A percentile compares a stretch with the other conserved stretches of the same genome.
Evolutionary conservation across 2,797 vertebrate species (phyloP).

Genomic region (Pangasius sanitwongsei): DNA sequence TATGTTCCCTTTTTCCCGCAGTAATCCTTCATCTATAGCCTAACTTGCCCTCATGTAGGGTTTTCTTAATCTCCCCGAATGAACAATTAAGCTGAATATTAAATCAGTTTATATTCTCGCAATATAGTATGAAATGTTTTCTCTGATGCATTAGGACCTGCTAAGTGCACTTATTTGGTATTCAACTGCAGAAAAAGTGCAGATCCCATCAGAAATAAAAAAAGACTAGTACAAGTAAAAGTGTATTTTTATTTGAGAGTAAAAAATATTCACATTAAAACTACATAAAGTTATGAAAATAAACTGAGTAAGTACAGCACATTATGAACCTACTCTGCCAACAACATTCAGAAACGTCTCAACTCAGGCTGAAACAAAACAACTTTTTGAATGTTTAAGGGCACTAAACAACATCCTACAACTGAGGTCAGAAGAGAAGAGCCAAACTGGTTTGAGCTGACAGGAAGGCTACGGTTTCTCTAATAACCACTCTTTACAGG

Average conservation of each 20-base stretch:
- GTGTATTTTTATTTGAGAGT: background rate
- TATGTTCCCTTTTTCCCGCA: background rate
- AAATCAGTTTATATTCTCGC: background rate
- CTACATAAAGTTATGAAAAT: background rate
- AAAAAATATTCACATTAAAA: background rate
- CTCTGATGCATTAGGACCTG: background rate
- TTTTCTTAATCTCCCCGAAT: background rate
- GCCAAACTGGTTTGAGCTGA: background rate
- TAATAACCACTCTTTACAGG: background rate
- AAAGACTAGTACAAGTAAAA: background rate
- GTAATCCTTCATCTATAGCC: background rate
- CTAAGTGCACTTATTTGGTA: constrained; percentile 10
- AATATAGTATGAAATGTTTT: background rate
- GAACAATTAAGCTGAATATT: background rate
- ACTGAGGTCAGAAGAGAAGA: background rate
- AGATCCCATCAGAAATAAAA: background rate
- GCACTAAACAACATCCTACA: background rate
- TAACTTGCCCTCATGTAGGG: background rate
- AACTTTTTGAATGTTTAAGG: background rate
- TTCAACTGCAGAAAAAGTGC: background rate
- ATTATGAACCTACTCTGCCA: background rate
- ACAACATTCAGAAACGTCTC: background rate
- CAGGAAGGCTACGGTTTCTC: background rate
- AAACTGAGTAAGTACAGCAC: background rate
- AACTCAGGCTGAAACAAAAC: background rate